Evolutionary conservation across 2,888 invertebrate genomes (phyloP).

Genomic region (Eucera pruinosa): DNA sequence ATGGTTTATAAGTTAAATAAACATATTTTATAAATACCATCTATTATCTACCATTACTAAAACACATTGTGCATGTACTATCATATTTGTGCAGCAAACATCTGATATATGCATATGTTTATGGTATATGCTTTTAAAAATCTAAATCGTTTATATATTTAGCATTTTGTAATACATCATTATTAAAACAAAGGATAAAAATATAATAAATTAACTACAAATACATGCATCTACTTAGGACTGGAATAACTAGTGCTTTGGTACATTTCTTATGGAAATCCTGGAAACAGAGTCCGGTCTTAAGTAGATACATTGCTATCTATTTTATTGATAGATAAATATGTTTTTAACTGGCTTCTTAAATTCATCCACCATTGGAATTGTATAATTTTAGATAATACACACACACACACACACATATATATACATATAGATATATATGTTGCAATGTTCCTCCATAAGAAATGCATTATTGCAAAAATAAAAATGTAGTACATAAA

Average conservation of each 20-base stretch:
- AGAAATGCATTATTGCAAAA: constrained; percentile 82
- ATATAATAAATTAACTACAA: constrained; percentile 45
- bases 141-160: constrained; percentile 16
- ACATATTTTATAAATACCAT: constrained; percentile 22
- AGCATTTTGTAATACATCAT: constrained; percentile 6
- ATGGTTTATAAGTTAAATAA: not conserved
- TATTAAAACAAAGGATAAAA: constrained; percentile 30
- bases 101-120: not conserved
- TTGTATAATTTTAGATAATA: constrained; percentile 62
- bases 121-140: constrained; percentile 4
- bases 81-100: constrained; percentile 52
- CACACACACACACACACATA: not conserved
- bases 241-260: constrained; percentile 77
- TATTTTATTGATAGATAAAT: constrained; percentile 49
- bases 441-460: constrained; percentile 78
- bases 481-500: constrained; percentile 50
- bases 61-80: constrained; percentile 50
- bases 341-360: constrained; percentile 34
- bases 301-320: constrained; percentile 76
- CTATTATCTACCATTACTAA: constrained; percentile 22
- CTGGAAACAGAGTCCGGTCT: constrained; percentile 74
- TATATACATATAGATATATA: constrained; percentile 22
- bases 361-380: constrained; percentile 81
- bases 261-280: constrained; percentile 83
- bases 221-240: constrained; percentile 83